Base-by-base conservation (phyloP, 1,140 invertebrate species). In the Euwallacea similis region DNA sequence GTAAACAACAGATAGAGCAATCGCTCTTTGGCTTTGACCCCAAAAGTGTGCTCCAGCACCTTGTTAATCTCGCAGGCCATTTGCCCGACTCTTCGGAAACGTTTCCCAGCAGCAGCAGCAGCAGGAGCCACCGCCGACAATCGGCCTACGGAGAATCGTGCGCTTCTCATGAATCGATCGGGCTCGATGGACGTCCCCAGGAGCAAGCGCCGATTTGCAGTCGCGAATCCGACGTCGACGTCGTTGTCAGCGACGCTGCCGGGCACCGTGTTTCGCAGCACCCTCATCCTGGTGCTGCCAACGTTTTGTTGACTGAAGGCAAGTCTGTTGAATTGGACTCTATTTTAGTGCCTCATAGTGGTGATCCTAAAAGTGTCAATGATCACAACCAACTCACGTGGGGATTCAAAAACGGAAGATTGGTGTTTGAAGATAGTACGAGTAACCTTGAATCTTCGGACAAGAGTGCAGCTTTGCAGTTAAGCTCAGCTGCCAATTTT, bases 121-220 rank as follows among this genome's bases (percentile, higher is more conserved):
- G 11, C 46, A 42, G 47, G n/a, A 61, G 44, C 21, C 21, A 33
- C 4, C 21, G 21, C 21, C 21, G 21, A 33, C 21, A 33, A 33
- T 50, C 67, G 42, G 16, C 63, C 72, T 59, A 69, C 62, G 66
- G 66, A 66, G 61, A 68, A 55, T 66, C 69, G 44, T 54, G 66
- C 70, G 73, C 59, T 15, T 69, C 65, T 61, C 62, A 15, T 42
- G 21, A 76, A 79, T 80, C 78, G 79, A 79, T 79, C 50, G 62
- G 41, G 73, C 73, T 63, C 75, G 74, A 73, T 71, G 73, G 64
- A 59, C 67, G 71, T 53, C 67, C 69, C 47, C 68, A 47, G 77
- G 79, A 79, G 78, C 77, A 78, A 74, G 75, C 78, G 77, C 72
- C 78, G 75, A 74, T 75, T 69, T 77, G 76, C 77, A 81, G 79